Evolutionary conservation across 2,888 invertebrate species (phyloP).

Genomic region (Eristalinus aeneus): DNA sequence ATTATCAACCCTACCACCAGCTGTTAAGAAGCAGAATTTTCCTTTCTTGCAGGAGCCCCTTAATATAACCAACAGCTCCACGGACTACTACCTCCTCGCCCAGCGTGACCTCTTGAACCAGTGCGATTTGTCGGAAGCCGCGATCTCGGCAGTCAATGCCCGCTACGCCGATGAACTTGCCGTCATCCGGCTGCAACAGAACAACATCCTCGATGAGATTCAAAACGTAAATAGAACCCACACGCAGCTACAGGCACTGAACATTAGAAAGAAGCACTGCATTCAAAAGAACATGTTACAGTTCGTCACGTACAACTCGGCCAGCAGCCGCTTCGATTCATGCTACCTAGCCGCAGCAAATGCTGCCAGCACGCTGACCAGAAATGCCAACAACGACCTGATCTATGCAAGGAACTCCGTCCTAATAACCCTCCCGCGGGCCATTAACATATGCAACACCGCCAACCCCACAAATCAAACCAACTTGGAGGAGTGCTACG

Average conservation of each 20-base stretch:
- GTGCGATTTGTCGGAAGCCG: conserved; percentile 5
- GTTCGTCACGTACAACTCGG: background rate
- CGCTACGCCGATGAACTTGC: conserved; percentile 28
- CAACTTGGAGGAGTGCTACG: conserved; percentile 14
- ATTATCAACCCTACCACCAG: no score
- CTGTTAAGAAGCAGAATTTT: no score
- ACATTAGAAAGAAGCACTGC: conserved; percentile 18
- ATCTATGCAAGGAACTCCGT: background rate
- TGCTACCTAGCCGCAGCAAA: background rate
- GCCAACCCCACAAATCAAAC: background rate
- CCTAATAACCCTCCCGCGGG: background rate
- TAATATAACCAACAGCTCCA: background rate
- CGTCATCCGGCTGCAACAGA: conserved; percentile 20
- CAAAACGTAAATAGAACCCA: conserved; percentile 29
- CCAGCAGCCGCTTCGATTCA: background rate
- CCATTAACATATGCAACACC: background rate
- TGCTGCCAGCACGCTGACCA: background rate
- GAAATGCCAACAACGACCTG: background rate
- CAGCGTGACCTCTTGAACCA: conserved; percentile 22
- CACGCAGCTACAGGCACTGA: conserved; percentile 28
- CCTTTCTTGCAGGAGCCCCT: background rate
- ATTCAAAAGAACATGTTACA: conserved; percentile 41
- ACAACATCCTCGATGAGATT: conserved; percentile 11
- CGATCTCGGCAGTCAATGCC: conserved; percentile 16
- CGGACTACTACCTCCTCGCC: conserved; percentile 12